Evolutionary conservation across 2,888 invertebrate genomes (phyloP).

Genomic region (Tillus elongatus): DNA sequence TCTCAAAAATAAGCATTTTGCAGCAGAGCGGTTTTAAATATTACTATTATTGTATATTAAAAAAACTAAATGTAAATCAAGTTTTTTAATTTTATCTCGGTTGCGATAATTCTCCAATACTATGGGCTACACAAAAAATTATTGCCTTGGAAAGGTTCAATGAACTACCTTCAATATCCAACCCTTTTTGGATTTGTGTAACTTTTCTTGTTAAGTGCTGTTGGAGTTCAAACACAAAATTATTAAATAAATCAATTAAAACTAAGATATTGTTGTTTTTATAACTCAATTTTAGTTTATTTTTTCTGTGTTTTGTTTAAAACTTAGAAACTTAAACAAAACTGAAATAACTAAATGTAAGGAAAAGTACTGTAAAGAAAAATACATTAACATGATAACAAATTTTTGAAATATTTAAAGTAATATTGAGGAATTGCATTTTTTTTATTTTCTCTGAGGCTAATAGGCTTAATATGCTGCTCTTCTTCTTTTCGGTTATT

Average conservation of each 20-base stretch:
- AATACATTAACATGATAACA: too few species aligned
- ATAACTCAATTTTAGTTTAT: too few species aligned
- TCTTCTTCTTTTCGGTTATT: slow-evolving; percentile 3
- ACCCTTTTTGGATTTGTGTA: slow-evolving; percentile 2
- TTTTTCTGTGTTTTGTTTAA: too few species aligned
- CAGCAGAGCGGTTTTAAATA: not conserved
- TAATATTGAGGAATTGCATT: not conserved
- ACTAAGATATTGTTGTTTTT: too few species aligned
- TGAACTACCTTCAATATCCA: not conserved
- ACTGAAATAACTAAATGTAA: not conserved
- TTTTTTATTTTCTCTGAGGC: not conserved
- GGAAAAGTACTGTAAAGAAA: not conserved
- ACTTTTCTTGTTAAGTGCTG: not conserved
- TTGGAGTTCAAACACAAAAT: too few species aligned
- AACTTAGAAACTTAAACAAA: too few species aligned
- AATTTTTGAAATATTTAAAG: not conserved
- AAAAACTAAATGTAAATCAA: not conserved
- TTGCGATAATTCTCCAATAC: not conserved
- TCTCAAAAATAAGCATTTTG: not conserved
- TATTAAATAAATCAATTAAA: too few species aligned
- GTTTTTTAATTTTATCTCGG: not conserved
- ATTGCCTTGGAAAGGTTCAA: not conserved
- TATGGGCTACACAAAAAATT: not conserved
- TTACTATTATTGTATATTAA: not conserved
- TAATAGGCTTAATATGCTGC: not conserved